Evolutionary conservation across 2,113 vertebrate genomes (phyloP), one percentile per base, ranked within the genome.

Genomic region (Lepisosteus oculatus): DNA sequence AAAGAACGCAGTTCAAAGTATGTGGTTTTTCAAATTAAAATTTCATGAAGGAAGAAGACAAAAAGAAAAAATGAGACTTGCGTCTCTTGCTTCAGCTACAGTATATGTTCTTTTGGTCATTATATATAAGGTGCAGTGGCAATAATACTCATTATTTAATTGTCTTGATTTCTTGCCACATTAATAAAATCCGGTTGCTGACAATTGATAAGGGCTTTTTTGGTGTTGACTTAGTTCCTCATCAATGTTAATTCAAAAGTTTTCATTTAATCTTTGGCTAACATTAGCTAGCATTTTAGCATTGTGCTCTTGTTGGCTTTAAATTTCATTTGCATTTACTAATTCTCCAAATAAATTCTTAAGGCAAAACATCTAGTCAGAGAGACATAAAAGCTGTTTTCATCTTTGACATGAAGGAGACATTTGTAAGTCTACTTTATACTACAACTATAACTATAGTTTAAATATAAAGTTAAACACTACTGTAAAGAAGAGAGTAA

Each of bases 151-250:
- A 69, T 72, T 2, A 61, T 65, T 68, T 73, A 74, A 29, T 68
- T n/a, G 54, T 62, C 42, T 70, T 45, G 69, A 62, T 8, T 56
- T 55, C 61, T 68, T 63, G 56, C 65, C 55, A 45, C 61, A 74
- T 9, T 41, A 74, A 51, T 59, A 29, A 63, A 74, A 61, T 75
- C 75, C 73, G 75, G 15, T 71, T 80, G 68, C 71, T 65, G 51
- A 61, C 4, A 4, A 74, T 70, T 51, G 67, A 74, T 75, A 71
- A 45, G 6, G 70, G 55, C 5, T 70, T 67, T 78, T 61, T 66
- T 67, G 62, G 56, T 70, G n/a, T 70, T 67, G 57, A 65, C 65
- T 14, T 29, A 51, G 59, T 3, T 62, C 45, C 2, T 43, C 42
- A 56, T 70, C 51, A 45, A 2, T n/a, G 55, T 77, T 69, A 15